These are phyloP conservation scores for Loxodonta africana DNA, from an alignment of 2,113 vertebrate genomes.

Conservation along the genomic window DNA sequence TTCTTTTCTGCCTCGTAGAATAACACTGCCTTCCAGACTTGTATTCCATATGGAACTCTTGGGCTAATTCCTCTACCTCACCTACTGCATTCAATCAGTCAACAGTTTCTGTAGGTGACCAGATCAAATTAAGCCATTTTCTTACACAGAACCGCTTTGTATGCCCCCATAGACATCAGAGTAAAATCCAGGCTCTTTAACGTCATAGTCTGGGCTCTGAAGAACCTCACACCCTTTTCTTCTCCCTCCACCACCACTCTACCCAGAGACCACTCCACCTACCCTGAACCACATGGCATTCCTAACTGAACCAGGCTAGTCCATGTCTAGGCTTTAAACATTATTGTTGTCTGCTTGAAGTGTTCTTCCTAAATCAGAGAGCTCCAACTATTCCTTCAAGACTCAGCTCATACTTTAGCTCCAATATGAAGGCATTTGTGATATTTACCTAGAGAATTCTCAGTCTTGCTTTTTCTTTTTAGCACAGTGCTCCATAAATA, in stretches of 20 bases:
- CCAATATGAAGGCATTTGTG: conserved; percentile 28
- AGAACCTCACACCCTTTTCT: background rate
- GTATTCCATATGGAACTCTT: background rate
- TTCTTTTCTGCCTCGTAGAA: background rate
- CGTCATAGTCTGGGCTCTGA: background rate
- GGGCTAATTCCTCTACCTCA: background rate
- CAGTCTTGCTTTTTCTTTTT: conserved; percentile 10
- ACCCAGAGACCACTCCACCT: background rate
- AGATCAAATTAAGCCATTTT: background rate
- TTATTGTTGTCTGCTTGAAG: background rate
- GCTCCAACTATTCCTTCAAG: background rate
- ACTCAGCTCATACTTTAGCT: background rate
- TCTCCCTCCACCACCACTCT: background rate
- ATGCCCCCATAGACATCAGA: background rate
- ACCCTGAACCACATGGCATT: background rate
- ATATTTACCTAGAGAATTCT: background rate
- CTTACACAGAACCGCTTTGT: background rate
- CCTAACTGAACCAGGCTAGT: background rate
- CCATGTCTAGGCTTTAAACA: background rate
- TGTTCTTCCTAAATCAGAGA: background rate
- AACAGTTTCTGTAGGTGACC: background rate
- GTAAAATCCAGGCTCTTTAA: background rate
- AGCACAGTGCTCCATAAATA: background rate
- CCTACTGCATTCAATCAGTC: background rate
- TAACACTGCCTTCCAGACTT: background rate